phyloP scores from a whole-genome alignment of 2,888 invertebrate genomes.

The Branchinecta sandiegonensis region DNA sequence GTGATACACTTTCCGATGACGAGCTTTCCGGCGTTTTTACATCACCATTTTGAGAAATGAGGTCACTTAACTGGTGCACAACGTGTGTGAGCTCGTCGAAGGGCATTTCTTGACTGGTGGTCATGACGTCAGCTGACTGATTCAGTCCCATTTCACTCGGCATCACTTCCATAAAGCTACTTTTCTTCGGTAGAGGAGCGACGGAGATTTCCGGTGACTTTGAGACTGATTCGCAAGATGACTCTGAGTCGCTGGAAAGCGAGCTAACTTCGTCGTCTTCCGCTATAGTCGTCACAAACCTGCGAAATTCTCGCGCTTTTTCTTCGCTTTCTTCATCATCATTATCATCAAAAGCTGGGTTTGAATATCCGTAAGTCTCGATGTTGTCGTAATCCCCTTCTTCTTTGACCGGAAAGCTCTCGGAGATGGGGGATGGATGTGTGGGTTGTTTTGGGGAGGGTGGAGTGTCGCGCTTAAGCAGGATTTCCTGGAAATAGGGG shows the following conservation, averaged over 20 bases:
- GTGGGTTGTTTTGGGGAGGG: too few relatives aligned
- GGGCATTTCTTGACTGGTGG: background rate
- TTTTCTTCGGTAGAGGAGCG: background rate
- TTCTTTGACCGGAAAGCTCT: constrained; percentile 12
- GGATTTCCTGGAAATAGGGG: too few relatives aligned
- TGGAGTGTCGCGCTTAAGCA: too few relatives aligned
- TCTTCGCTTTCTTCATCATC: constrained; percentile 18
- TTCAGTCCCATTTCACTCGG: constrained; percentile 2
- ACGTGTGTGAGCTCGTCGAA: constrained; percentile 2
- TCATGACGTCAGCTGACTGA: background rate
- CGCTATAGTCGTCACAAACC: constrained; percentile 8
- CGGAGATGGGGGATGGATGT: too few relatives aligned
- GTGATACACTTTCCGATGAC: too few relatives aligned
- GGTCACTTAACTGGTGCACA: constrained; percentile 1
- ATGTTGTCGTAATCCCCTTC: constrained; percentile 18
- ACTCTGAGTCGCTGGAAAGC: background rate
- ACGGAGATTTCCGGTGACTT: background rate
- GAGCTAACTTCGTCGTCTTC: background rate
- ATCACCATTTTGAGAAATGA: background rate
- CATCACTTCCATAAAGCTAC: constrained; percentile 6
- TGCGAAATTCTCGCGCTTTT: background rate
- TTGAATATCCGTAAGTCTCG: constrained; percentile 32
- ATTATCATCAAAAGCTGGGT: constrained; percentile 34
- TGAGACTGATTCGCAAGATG: background rate
- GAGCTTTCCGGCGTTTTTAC: too few relatives aligned